Evolutionary conservation across 2,113 vertebrate species (phyloP).

Genomic region (Fregetta grallaria): DNA sequence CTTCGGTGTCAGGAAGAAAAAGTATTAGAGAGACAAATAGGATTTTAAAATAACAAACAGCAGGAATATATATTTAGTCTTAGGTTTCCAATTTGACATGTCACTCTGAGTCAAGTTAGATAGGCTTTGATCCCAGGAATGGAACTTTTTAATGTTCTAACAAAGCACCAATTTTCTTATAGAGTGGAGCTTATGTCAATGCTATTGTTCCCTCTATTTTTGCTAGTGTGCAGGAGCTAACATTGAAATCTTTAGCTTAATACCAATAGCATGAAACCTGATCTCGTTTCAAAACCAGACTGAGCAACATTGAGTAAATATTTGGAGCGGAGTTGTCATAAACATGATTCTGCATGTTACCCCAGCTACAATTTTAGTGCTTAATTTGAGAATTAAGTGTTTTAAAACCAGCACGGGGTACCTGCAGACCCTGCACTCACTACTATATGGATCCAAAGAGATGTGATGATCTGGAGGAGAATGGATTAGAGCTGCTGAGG

Average conservation of each 20-base stretch:
- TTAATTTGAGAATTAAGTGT: neutral
- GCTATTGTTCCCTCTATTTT: neutral
- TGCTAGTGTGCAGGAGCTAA: neutral
- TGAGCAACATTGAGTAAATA: neutral
- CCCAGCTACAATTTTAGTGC: neutral
- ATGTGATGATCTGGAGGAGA: neutral
- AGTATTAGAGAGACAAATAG: slow-evolving; percentile 6
- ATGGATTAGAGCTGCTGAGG: neutral
- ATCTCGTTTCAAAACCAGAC: neutral
- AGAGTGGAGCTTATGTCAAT: neutral
- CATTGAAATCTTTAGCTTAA: neutral
- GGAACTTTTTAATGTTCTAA: neutral
- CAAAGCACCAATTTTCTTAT: neutral
- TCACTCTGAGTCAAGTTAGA: neutral
- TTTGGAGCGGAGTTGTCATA: neutral
- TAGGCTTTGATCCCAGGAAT: neutral
- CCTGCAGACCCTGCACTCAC: neutral
- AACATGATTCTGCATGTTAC: neutral
- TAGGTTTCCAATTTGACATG: neutral
- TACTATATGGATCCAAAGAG: neutral
- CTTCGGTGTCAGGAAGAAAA: neutral
- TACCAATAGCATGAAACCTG: neutral
- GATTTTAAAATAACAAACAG: slow-evolving; percentile 21
- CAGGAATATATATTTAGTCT: neutral
- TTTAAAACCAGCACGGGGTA: neutral